Conservation (phyloP, 1,140 invertebrate genomes). For the Sminthurides bifidus region DNA sequence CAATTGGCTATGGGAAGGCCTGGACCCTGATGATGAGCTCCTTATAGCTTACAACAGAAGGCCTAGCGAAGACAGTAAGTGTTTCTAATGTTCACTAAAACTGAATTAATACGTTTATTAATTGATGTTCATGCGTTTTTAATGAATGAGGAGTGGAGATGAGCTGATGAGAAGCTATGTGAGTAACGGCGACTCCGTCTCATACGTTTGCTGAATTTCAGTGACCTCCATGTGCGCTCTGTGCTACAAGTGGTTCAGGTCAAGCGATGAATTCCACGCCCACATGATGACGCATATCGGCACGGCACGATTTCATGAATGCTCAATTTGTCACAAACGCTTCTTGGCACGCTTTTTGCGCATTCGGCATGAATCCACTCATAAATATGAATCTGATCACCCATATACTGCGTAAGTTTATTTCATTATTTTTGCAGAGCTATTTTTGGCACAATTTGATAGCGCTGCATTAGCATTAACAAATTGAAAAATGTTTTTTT, state of each 20-base stretch:
- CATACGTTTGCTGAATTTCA: slow-evolving; percentile 1
- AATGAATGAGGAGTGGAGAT: too few species aligned
- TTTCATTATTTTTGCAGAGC: neutral
- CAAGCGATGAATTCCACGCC: neutral
- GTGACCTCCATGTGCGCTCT: slow-evolving; percentile 22
- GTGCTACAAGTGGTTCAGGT: slow-evolving; percentile 21
- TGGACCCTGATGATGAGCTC: slow-evolving; percentile 24
- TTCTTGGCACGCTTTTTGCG: slow-evolving; percentile 19
- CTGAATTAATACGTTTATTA: neutral
- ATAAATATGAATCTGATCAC: slow-evolving; percentile 17
- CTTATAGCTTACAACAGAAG: slow-evolving; percentile 12
- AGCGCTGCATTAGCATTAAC: too few species aligned
- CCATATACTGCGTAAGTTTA: slow-evolving; percentile 12
- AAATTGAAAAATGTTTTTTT: neutral
- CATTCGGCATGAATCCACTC: slow-evolving; percentile 20
- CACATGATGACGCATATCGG: slow-evolving; percentile 19
- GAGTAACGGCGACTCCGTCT: too few species aligned
- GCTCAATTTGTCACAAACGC: slow-evolving; percentile 10
- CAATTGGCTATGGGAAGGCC: slow-evolving; percentile 8
- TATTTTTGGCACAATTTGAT: too few species aligned
- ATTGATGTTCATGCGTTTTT: too few species aligned
- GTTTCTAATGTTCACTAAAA: neutral
- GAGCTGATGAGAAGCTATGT: too few species aligned
- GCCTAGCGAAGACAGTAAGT: slow-evolving; percentile 16
- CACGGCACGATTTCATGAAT: slow-evolving; percentile 15